These are phyloP conservation scores for Saccostrea echinata DNA, from an alignment of 1,140 invertebrate species.

Conservation along the genomic window DNA sequence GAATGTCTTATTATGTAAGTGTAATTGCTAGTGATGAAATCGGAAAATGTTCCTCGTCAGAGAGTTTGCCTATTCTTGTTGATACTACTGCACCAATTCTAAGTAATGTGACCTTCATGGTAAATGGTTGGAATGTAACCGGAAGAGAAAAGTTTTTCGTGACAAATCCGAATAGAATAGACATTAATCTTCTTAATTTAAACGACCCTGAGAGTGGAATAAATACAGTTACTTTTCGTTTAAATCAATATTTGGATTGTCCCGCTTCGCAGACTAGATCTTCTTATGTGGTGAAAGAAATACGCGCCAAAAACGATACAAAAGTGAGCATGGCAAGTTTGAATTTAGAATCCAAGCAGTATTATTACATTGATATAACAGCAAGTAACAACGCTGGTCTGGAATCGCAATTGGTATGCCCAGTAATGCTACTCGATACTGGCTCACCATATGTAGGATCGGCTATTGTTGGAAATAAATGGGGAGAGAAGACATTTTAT, in stretches of 20 bases:
- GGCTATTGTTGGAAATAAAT: no score
- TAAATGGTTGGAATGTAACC: conserved; percentile 32
- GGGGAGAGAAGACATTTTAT: conserved; percentile 35
- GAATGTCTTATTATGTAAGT: conserved; percentile 50
- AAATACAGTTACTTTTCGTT: neutral
- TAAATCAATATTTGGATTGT: neutral
- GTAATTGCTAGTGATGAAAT: conserved; percentile 51
- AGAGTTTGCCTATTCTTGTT: conserved; percentile 37
- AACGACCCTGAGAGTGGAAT: conserved; percentile 23
- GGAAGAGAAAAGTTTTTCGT: conserved; percentile 10
- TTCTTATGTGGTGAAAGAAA: neutral
- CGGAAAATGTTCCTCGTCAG: conserved; percentile 46
- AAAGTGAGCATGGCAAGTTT: conserved; percentile 37
- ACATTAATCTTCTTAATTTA: neutral
- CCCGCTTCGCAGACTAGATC: neutral
- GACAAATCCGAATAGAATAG: neutral
- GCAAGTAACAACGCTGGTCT: conserved; percentile 50
- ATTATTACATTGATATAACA: conserved; percentile 49
- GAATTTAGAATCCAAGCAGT: neutral
- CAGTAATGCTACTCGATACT: conserved; percentile 44
- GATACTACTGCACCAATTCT: conserved; percentile 56
- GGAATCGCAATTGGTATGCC: conserved; percentile 10
- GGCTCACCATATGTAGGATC: conserved; percentile 47
- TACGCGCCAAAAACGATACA: neutral
- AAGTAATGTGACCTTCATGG: neutral